Base-by-base conservation (phyloP, 2,113 vertebrate species). In the Corythaeola cristata region DNA sequence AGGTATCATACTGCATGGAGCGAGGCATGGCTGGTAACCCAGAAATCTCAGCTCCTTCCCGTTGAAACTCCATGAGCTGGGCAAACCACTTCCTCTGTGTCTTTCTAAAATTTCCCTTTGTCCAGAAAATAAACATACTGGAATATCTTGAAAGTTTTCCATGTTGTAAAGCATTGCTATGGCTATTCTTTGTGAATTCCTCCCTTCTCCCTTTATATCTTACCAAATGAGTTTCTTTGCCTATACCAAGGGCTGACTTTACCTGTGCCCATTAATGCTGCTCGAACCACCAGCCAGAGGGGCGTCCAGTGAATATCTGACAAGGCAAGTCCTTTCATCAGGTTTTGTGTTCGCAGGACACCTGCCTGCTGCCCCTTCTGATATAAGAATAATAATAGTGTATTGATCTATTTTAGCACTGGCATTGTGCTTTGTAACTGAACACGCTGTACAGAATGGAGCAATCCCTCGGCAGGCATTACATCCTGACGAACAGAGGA, bases 1-100 rank as follows among this genome's bases (percentile, higher is more conserved):
- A 69, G 6, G 9, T 23, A n/a, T 58, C 5, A 35, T 4, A 30
- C 8, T 77, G 4, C 0, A 0, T 8, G 16, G 7, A 90, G 26
- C 2, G 1, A 69, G 28, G 15, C 53, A 62, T 47, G 32, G 27
- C 7, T 59, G 24, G 28, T 49, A 85, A 41, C 15, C 16, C 55
- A 66, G 47, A 82, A 85, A 47, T 56, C 12, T 37, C 5, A 0
- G 7, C 26, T 89, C 6, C 15, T 69, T 62, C 47, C 22, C 74
- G 13, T 77, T n/a, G 49, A 56, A 82, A 35, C 8, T 49, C 1
- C 4, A 1, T 19, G 15, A 80, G 4, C 6, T 28, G 15, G 2
- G 20, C 3, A 78, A 67, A 59, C 7, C 30, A 9, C 2, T 33
- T 58, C 23, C 8, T 66, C 24, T 33, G 3, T 4, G 21, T 20